These are phyloP conservation scores for Euzetes globulus DNA, from an alignment of 2,888 invertebrate genomes.

Conservation along the genomic window DNA sequence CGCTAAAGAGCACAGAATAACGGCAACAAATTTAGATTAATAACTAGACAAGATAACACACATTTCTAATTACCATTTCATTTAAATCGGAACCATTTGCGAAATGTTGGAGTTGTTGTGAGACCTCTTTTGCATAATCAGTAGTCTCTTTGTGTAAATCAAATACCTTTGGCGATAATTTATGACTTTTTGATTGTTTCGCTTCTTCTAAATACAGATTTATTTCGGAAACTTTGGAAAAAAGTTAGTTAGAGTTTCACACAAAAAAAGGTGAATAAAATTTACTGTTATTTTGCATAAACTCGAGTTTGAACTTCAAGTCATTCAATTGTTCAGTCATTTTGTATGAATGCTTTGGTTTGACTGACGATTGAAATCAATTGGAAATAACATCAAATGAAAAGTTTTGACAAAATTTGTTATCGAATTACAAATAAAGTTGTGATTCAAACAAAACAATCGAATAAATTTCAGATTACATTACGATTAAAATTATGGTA, in stretches of 20 bases:
- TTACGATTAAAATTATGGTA: no score
- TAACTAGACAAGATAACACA: neutral
- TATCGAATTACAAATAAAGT: no score
- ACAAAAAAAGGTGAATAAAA: neutral
- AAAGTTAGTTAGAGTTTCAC: neutral
- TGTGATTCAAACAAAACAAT: no score
- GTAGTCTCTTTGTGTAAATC: slow-evolving; percentile 6
- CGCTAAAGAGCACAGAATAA: neutral
- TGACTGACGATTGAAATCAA: neutral
- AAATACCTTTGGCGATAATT: neutral
- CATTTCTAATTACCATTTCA: neutral
- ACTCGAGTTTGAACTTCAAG: neutral
- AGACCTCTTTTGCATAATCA: neutral
- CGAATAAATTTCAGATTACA: no score
- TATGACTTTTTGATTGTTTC: neutral
- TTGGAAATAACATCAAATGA: neutral
- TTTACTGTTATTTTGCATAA: neutral
- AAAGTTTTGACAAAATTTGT: neutral
- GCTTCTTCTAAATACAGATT: neutral
- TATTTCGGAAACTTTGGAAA: neutral
- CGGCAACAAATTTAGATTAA: neutral
- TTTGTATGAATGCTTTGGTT: neutral
- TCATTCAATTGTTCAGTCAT: neutral
- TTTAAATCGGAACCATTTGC: neutral
- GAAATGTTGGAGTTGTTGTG: neutral